Evolutionary conservation across 2,113 vertebrate genomes (phyloP).

Genomic region (Octodon degus): DNA sequence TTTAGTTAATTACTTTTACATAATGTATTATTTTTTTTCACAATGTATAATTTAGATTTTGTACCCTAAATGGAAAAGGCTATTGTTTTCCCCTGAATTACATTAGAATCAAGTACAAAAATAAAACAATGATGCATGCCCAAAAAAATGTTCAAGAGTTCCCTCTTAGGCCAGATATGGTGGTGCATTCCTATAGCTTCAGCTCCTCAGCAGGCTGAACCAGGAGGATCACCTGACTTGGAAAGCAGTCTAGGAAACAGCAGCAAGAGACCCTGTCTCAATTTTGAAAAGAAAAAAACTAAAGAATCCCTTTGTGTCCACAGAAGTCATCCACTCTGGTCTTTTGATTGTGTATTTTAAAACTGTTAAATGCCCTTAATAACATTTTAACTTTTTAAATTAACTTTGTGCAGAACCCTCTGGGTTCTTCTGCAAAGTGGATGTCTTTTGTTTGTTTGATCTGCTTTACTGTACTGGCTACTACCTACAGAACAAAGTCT

Average conservation of each 20-base stretch:
- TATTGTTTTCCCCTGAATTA: not conserved
- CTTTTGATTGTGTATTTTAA: not conserved
- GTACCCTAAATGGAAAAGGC: not conserved
- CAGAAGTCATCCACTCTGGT: not conserved
- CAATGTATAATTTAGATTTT: not conserved
- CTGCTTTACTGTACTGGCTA: not conserved
- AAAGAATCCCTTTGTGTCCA: not conserved
- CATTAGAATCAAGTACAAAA: not conserved
- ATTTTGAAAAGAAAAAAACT: not conserved
- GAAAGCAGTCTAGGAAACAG: not conserved
- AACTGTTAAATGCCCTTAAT: not conserved
- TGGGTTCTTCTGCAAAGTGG: not conserved
- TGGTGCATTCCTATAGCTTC: not conserved
- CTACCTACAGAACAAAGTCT: not conserved
- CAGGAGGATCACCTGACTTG: not conserved
- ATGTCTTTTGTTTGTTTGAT: not conserved
- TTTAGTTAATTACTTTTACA: not conserved
- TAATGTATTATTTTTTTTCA: not conserved
- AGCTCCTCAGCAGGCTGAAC: not conserved
- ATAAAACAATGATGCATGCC: not conserved
- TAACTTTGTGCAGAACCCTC: not conserved
- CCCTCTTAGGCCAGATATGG: not conserved
- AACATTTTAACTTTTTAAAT: not conserved
- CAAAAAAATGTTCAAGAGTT: not conserved
- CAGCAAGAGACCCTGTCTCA: not conserved